Conservation (phyloP, 2,888 invertebrate genomes). For the Emmelina monodactyla region DNA sequence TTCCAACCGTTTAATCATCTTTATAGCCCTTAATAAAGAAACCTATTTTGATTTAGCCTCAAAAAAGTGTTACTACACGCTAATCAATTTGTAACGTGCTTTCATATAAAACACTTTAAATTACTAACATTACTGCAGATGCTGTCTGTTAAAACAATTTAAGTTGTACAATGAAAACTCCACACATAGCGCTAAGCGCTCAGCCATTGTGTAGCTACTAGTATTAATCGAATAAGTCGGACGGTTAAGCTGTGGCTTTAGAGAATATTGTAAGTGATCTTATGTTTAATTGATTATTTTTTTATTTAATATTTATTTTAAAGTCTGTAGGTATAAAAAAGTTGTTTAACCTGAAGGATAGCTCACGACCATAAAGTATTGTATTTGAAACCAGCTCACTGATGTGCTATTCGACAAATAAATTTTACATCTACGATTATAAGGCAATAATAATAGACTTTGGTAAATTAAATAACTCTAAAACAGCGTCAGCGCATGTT, state of each 20-base stretch:
- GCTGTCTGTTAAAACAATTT: slow-evolving; percentile 46
- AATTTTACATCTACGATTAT: not conserved
- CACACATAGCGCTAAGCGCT: slow-evolving; percentile 31
- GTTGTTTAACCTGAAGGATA: not conserved
- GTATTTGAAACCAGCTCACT: no score
- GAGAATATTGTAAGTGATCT: not conserved
- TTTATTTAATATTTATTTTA: not conserved
- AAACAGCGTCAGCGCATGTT: not conserved
- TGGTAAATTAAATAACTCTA: not conserved
- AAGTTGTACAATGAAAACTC: slow-evolving; percentile 47
- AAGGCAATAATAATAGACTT: not conserved
- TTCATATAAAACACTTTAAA: no score
- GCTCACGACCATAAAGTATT: no score
- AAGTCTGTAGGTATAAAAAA: not conserved
- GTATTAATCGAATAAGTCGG: slow-evolving; percentile 48
- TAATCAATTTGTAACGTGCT: no score
- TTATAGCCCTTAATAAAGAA: no score
- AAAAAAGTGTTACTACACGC: no score
- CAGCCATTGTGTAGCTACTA: slow-evolving; percentile 35
- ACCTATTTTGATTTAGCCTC: no score
- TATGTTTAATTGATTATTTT: not conserved
- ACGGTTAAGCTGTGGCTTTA: slow-evolving; percentile 9
- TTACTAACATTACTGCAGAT: slow-evolving; percentile 13
- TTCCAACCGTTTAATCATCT: no score
- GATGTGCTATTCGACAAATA: no score